Conservation (phyloP, 2,888 invertebrate genomes). For the Steinernema carpocapsae region DNA sequence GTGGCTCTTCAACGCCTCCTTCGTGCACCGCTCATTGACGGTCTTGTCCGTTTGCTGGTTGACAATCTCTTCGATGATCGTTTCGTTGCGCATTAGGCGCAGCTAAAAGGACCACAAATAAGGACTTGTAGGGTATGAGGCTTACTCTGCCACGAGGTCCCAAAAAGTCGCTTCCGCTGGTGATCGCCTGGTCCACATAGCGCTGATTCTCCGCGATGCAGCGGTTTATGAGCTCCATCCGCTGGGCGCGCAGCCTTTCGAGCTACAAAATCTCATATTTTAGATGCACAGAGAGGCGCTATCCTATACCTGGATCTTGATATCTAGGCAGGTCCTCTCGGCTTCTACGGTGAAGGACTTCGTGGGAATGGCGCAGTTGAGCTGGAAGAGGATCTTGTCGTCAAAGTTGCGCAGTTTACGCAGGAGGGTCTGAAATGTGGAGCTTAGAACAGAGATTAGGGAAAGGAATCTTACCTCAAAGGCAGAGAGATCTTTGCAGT, state of each 20-base stretch:
- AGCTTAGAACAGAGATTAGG: background rate
- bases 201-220: slow-evolving; percentile 11
- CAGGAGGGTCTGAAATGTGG: background rate
- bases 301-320: slow-evolving; percentile 3
- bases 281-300: too few species aligned
- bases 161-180: background rate
- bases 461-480: slow-evolving; percentile 3
- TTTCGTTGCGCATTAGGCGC: background rate
- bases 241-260: background rate
- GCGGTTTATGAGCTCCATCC: slow-evolving; percentile 5
- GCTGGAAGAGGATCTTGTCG: slow-evolving; percentile 7
- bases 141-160: slow-evolving; percentile 11
- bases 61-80: slow-evolving; percentile 16
- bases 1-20: background rate
- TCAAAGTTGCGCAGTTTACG: background rate
- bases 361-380: slow-evolving; percentile 19
- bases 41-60: slow-evolving; percentile 9
- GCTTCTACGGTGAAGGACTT: slow-evolving; percentile 3
- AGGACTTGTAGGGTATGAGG: background rate
- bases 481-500: slow-evolving; percentile 1
- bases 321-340: background rate
- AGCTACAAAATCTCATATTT: background rate
- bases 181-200: background rate
- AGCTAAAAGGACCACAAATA: slow-evolving; percentile 22
- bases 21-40: slow-evolving; percentile 18